Base-by-base conservation (phyloP, 23 tunicate genomes). In the Phallusia fumigata region DNA sequence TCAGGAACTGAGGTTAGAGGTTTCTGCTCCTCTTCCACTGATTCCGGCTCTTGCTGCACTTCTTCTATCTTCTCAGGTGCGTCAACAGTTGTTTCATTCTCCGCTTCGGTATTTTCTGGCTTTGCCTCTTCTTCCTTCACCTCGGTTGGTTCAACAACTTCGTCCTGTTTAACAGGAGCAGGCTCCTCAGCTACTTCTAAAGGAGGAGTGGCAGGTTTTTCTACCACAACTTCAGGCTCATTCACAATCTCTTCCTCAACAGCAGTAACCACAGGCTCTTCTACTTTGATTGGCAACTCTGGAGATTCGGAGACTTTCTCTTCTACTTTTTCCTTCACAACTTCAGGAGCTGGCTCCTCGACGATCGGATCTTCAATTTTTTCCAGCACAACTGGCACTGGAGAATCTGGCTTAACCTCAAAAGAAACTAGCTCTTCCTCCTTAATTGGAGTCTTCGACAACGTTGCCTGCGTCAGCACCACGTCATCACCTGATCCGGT, bases 401-500 rank as follows among this genome's bases (percentile, higher is more conserved):
- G 53, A 2, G 30, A 22, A 19, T 36, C 53, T 33, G 79, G 13
- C 32, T 40, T 40, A 40, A 40, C 47, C 47, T 40, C 47, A 10
- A 10, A 10, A 40, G 47, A 10, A 40, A 10, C 8, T 3, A 58
- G 1, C 15, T 21, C 15, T 58, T 58, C 28, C 28, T 58, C 69
- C 16, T 3, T 24, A 58, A 58, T 13, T 21, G 33, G 30, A 35
- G 69, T 52, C 19, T 18, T 28, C 12, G 76, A 31, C 35, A 45
- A 73, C 11, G 84, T 89, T 22, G 88, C 34, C 84, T 84, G 92
- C 13, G 92, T 88, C 45, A 83, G 32, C 0, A 83, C 82, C 12
- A 81, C 79, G 44, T 87, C 88, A 24, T 87, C 87, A 24, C 97
- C 97, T 21, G 81, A 81, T 24, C 86, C 91, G 3, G 81, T 80